A percentile compares a stretch with the other conserved stretches of the same genome.
Conservation (phyloP, 1,140 invertebrate species). For the Nebria ingens region DNA sequence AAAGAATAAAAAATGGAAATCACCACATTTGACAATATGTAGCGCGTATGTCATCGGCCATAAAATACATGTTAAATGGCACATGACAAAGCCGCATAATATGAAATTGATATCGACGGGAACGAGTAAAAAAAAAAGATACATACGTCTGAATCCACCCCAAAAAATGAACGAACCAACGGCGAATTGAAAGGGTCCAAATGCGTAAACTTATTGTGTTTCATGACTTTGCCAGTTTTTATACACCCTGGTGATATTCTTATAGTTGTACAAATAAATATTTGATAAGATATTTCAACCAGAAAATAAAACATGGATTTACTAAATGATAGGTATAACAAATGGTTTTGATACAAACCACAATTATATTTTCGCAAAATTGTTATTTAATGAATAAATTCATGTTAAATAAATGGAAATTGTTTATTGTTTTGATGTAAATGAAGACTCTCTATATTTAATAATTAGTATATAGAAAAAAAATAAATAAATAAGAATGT, state of each 20-base stretch:
- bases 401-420: too few species aligned
- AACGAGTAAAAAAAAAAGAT: slow-evolving; percentile 10
- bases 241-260: background rate
- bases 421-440: too few species aligned
- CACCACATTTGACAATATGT: slow-evolving; percentile 8
- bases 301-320: too few species aligned
- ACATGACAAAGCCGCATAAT: slow-evolving; percentile 25
- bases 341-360: too few species aligned
- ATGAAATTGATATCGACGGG: slow-evolving; percentile 24
- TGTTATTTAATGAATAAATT: too few species aligned
- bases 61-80: slow-evolving; percentile 25
- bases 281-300: too few species aligned
- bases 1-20: too few species aligned
- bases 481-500: too few species aligned
- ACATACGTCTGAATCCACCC: slow-evolving; percentile 20
- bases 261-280: background rate
- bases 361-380: too few species aligned
- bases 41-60: slow-evolving; percentile 3
- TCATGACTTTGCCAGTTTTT: slow-evolving; percentile 21
- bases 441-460: too few species aligned
- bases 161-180: slow-evolving; percentile 19
- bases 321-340: too few species aligned
- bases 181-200: slow-evolving; percentile 24
- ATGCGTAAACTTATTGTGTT: slow-evolving; percentile 23
- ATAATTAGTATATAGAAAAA: too few species aligned